Conservation (phyloP, 1,140 invertebrate genomes). For the Zeugodacus cucurbitae region DNA sequence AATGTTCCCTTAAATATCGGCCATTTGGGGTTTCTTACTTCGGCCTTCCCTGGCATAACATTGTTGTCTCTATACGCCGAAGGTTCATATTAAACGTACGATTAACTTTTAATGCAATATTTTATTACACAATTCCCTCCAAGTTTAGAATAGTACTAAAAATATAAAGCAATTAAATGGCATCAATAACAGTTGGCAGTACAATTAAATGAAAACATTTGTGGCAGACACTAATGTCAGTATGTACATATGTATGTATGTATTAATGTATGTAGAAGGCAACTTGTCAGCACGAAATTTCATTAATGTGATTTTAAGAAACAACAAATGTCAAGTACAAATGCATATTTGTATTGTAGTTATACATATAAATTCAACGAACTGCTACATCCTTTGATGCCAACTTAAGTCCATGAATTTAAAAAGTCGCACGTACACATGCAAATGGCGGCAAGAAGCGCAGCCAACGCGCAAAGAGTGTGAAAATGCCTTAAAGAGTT, state of each 20-base stretch:
- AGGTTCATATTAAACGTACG: too few species aligned
- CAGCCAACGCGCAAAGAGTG: not conserved
- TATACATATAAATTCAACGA: not conserved
- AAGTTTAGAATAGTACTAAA: too few species aligned
- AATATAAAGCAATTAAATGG: not conserved
- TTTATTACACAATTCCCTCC: not conserved
- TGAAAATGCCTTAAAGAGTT: slow-evolving; percentile 10
- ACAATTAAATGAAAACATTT: not conserved
- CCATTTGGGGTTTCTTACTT: too few species aligned
- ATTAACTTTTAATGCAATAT: not conserved
- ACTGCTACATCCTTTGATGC: slow-evolving; percentile 57
- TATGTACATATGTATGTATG: too few species aligned
- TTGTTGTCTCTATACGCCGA: too few species aligned
- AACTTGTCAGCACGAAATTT: not conserved
- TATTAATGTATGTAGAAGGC: not conserved
- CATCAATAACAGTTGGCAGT: not conserved
- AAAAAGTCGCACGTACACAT: slow-evolving; percentile 58
- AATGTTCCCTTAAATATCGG: too few species aligned
- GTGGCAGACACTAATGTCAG: not conserved
- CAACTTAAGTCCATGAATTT: slow-evolving; percentile 59
- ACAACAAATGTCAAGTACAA: slow-evolving; percentile 48
- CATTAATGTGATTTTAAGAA: slow-evolving; percentile 33
- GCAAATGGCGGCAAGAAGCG: not conserved
- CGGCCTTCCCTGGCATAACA: too few species aligned
- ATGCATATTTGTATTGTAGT: not conserved